Conservation (phyloP, 2,888 invertebrate species). For the Lithophane semibrunnea region DNA sequence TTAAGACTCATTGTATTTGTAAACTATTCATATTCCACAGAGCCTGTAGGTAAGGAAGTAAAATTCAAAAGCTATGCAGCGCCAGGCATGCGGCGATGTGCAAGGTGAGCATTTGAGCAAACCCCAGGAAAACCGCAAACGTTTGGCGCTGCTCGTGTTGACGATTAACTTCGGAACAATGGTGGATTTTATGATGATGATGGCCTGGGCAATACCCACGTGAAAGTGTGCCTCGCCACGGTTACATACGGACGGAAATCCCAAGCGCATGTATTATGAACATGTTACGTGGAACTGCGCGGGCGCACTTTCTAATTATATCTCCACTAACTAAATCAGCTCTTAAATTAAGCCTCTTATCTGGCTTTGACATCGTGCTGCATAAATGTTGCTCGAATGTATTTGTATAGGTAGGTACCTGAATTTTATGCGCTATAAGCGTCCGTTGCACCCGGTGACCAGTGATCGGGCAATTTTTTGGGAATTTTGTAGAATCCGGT, state of each 20-base stretch:
- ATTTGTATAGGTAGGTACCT: constrained; percentile 1
- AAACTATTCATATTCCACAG: constrained; percentile 5
- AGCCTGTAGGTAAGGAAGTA: constrained; percentile 6
- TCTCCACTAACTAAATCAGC: constrained; percentile 47
- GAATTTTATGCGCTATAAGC: constrained; percentile 1
- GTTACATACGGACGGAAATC: constrained; percentile 78
- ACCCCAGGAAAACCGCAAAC: constrained; percentile 71
- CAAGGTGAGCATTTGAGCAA: constrained; percentile 45
- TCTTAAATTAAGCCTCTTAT: constrained; percentile 42
- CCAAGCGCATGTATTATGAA: constrained; percentile 73
- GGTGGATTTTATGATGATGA: constrained; percentile 59
- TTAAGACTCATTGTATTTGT: not conserved
- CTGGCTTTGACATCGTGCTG: constrained; percentile 34
- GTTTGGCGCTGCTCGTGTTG: constrained; percentile 24
- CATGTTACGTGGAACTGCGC: constrained; percentile 71
- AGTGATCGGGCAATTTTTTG: constrained; percentile 40
- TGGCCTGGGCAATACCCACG: constrained; percentile 80
- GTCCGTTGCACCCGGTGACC: constrained; percentile 29
- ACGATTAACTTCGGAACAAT: constrained; percentile 64
- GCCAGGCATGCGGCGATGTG: not conserved
- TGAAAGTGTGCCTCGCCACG: constrained; percentile 77
- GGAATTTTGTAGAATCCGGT: constrained; percentile 50
- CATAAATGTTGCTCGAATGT: constrained; percentile 4
- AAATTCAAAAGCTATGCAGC: constrained; percentile 17
- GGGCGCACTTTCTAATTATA: constrained; percentile 75